Evolutionary conservation across 1,140 invertebrate species (phyloP).

Genomic region (Ruditapes philippinarum): DNA sequence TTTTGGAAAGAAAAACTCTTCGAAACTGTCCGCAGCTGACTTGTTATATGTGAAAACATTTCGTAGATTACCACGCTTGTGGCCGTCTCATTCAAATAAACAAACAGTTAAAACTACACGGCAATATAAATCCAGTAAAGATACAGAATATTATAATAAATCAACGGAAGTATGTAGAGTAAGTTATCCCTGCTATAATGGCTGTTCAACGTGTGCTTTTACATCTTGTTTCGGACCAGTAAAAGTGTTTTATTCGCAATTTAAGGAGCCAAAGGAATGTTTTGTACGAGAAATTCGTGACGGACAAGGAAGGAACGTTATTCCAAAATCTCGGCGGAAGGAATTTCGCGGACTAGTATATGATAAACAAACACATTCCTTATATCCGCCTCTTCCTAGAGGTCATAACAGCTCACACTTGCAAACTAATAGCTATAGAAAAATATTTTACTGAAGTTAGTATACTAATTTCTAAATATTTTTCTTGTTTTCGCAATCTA

Average conservation of each 20-base stretch:
- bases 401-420: not conserved
- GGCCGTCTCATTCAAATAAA: not conserved
- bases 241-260: slow-evolving; percentile 51
- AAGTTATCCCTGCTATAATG: slow-evolving; percentile 49
- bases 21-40: not conserved
- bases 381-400: slow-evolving; percentile 52
- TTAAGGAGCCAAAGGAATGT: slow-evolving; percentile 12
- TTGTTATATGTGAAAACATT: slow-evolving; percentile 3
- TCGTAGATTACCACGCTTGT: not conserved
- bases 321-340: slow-evolving; percentile 28
- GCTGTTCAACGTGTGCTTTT: slow-evolving; percentile 56
- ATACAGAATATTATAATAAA: not conserved
- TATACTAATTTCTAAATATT: too few species aligned
- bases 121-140: not conserved
- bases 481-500: too few species aligned
- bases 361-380: slow-evolving; percentile 52
- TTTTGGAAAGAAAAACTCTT: not conserved
- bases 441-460: slow-evolving; percentile 44
- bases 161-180: slow-evolving; percentile 46
- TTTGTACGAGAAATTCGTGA: slow-evolving; percentile 46
- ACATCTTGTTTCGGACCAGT: slow-evolving; percentile 55
- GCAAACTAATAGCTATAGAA: not conserved
- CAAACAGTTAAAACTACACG: not conserved
- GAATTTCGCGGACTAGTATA: slow-evolving; percentile 62
- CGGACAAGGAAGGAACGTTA: slow-evolving; percentile 28